Evolutionary conservation across 2,797 vertebrate genomes (phyloP).

Genomic region (Gymnothorax reevesii): DNA sequence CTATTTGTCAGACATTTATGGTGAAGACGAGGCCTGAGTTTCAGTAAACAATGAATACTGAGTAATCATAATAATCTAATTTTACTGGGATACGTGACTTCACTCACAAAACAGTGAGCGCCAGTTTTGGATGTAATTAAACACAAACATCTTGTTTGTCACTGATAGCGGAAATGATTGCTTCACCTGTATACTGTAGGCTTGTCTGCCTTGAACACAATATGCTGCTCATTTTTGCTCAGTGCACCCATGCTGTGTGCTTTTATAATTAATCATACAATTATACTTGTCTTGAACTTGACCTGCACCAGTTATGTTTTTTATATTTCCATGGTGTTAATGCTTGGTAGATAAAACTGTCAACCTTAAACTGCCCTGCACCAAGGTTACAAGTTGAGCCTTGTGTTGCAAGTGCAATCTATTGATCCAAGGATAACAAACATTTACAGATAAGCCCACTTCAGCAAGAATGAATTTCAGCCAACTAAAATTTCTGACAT

Average conservation of each 20-base stretch:
- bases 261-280: not conserved
- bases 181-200: not conserved
- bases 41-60: conserved; percentile 12
- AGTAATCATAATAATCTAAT: conserved; percentile 53
- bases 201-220: not conserved
- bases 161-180: not conserved
- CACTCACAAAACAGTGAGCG: not conserved
- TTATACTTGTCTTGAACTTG: not conserved
- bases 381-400: not conserved
- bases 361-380: not conserved
- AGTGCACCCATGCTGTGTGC: not conserved
- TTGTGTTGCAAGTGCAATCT: too few species aligned
- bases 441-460: too few species aligned
- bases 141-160: not conserved
- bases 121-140: not conserved
- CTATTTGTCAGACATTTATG: conserved; percentile 38
- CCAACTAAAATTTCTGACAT: too few species aligned
- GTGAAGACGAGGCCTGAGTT: conserved; percentile 37
- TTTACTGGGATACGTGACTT: conserved; percentile 1
- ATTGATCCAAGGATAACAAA: too few species aligned
- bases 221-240: not conserved
- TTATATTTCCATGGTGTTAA: not conserved
- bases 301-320: not conserved
- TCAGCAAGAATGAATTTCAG: too few species aligned
- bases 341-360: not conserved